These are phyloP conservation scores for Drosophila fulvimacula DNA, from an alignment of 2,888 invertebrate species.

Conservation along the genomic window DNA sequence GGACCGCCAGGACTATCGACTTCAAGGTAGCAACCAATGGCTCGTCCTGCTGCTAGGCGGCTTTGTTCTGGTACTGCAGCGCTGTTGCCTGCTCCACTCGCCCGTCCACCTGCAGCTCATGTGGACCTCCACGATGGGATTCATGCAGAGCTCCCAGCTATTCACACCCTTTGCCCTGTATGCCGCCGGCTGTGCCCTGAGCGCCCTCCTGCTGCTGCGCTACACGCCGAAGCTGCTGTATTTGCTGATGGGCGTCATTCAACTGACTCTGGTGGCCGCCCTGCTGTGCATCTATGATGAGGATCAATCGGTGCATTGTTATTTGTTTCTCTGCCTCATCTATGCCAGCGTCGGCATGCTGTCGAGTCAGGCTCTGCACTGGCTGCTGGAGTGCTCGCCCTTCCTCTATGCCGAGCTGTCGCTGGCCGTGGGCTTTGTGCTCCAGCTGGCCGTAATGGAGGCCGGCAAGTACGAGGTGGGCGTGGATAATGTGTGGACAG, in stretches of 20 bases:
- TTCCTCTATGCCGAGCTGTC: conserved; percentile 75
- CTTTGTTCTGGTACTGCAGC: conserved; percentile 58
- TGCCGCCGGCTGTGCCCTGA: conserved; percentile 64
- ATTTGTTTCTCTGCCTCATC: conserved; percentile 76
- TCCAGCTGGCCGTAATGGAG: conserved; percentile 70
- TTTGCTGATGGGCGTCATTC: conserved; percentile 77
- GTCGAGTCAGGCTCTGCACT: conserved; percentile 75
- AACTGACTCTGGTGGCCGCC: conserved; percentile 73
- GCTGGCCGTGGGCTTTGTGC: conserved; percentile 54
- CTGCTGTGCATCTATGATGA: conserved; percentile 77
- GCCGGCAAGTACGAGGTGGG: conserved; percentile 66
- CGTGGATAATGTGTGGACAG: conserved; percentile 55
- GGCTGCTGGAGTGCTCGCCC: conserved; percentile 77
- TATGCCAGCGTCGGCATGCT: conserved; percentile 72
- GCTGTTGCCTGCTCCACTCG: conserved; percentile 65
- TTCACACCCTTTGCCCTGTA: conserved; percentile 68
- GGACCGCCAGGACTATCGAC: conserved; percentile 67
- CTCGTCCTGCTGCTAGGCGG: conserved; percentile 63
- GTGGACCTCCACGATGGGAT: conserved; percentile 71
- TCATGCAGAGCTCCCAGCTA: conserved; percentile 45
- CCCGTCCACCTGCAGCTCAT: conserved; percentile 67
- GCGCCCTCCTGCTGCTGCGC: conserved; percentile 66
- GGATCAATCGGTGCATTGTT: conserved; percentile 68
- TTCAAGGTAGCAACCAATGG: conserved; percentile 72
- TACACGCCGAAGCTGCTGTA: conserved; percentile 77